Conservation (phyloP, 2,888 invertebrate genomes). For the Norana najaformis region DNA sequence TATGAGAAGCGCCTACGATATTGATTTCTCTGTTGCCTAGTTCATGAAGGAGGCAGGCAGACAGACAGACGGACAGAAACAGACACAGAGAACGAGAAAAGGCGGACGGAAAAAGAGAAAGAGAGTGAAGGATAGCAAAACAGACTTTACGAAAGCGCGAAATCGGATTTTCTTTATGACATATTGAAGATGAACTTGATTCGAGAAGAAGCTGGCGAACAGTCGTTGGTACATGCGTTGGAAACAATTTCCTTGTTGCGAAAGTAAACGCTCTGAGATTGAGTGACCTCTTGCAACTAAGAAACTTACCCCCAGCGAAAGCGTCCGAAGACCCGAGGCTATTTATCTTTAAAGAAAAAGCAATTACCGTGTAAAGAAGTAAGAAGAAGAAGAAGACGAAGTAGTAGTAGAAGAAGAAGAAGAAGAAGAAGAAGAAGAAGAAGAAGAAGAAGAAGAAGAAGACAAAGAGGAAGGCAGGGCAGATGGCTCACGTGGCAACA, state of each 20-base stretch:
- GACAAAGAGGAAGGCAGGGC: background rate
- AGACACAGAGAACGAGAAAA: background rate
- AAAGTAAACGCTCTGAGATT: constrained; percentile 7
- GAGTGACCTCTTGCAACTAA: constrained; percentile 13
- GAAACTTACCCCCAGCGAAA: background rate
- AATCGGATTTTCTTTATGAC: constrained; percentile 13
- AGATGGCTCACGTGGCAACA: background rate
- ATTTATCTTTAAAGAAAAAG: constrained; percentile 5
- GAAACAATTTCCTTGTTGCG: background rate
- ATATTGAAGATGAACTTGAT: constrained; percentile 13
- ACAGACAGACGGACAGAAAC: background rate
- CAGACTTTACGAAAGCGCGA: background rate
- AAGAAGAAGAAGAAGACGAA: background rate
- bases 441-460: background rate
- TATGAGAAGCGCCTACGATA: background rate
- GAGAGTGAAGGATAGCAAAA: background rate
- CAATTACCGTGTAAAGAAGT: no score
- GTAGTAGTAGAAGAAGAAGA: background rate
- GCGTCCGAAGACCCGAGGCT: background rate
- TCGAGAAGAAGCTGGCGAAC: background rate
- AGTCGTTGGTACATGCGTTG: background rate
- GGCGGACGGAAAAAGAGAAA: background rate
- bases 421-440: background rate
- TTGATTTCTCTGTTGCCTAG: constrained; percentile 10
- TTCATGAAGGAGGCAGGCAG: background rate